Evolutionary conservation across 2,797 vertebrate genomes (phyloP).

Genomic region (Eurystomus glaucurus): DNA sequence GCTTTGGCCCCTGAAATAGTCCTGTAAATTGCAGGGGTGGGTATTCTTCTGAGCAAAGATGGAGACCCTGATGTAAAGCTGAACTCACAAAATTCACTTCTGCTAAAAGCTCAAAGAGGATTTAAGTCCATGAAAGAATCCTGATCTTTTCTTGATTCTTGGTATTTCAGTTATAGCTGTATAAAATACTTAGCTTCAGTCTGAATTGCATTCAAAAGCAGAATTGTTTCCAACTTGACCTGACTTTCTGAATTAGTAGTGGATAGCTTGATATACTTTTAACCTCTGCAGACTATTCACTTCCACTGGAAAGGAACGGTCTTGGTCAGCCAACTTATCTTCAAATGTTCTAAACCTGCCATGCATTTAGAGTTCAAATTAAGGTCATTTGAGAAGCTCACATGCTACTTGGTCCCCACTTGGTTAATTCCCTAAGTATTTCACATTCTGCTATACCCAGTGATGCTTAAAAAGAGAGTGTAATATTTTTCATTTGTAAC

Average conservation of each 20-base stretch:
- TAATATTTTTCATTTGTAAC: neutral
- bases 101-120: neutral
- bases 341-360: neutral
- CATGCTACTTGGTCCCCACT: neutral
- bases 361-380: slow-evolving; percentile 37
- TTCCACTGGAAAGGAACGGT: slow-evolving; percentile 16
- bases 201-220: neutral
- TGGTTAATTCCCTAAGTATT: neutral
- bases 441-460: neutral
- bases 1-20: neutral
- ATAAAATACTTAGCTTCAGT: neutral
- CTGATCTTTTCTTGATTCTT: neutral
- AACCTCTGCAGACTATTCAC: neutral
- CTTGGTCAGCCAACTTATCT: neutral
- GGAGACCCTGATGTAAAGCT: neutral
- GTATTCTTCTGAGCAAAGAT: neutral
- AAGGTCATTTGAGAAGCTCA: neutral
- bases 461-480: neutral
- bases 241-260: neutral
- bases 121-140: neutral
- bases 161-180: neutral
- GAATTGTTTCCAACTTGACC: neutral
- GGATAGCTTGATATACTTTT: neutral
- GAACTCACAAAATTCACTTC: neutral
- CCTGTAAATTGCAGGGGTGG: neutral